Conservation (phyloP, 2,888 invertebrate genomes). For the Leptura quadrifasciata region DNA sequence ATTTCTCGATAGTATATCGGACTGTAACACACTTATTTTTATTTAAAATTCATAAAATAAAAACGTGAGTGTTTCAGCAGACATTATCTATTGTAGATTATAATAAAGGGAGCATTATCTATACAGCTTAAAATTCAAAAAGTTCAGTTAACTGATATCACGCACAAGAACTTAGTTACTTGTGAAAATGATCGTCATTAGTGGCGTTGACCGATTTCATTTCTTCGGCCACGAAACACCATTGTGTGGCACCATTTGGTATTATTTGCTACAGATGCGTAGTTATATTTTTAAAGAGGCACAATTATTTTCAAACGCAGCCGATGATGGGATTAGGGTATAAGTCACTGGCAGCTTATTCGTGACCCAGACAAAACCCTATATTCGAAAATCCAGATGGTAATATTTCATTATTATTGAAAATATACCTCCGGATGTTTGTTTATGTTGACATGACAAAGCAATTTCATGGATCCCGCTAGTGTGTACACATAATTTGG, state of each 20-base stretch:
- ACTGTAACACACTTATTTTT: too few species aligned
- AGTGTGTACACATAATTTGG: not conserved
- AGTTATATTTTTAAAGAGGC: not conserved
- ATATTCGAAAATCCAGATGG: conserved; percentile 5
- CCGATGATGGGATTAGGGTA: not conserved
- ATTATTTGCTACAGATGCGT: not conserved
- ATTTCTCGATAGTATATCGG: not conserved
- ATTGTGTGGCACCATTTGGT: not conserved
- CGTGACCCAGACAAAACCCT: conserved; percentile 19
- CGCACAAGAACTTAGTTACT: not conserved
- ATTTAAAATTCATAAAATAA: too few species aligned
- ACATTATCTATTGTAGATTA: too few species aligned
- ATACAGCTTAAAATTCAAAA: not conserved
- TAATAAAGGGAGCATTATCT: too few species aligned
- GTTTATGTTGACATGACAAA: not conserved
- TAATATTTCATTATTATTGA: conserved; percentile 12
- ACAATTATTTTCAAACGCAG: conserved; percentile 5
- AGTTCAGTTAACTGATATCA: not conserved
- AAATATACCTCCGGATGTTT: conserved; percentile 19
- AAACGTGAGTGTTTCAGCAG: too few species aligned
- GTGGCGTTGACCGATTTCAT: conserved; percentile 12
- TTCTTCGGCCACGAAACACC: not conserved
- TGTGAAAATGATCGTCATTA: not conserved
- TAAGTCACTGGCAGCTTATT: conserved; percentile 10
- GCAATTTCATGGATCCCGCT: conserved; percentile 3